These are phyloP conservation scores for Drosophila recens DNA, from an alignment of 2,888 invertebrate genomes.

Conservation along the genomic window DNA sequence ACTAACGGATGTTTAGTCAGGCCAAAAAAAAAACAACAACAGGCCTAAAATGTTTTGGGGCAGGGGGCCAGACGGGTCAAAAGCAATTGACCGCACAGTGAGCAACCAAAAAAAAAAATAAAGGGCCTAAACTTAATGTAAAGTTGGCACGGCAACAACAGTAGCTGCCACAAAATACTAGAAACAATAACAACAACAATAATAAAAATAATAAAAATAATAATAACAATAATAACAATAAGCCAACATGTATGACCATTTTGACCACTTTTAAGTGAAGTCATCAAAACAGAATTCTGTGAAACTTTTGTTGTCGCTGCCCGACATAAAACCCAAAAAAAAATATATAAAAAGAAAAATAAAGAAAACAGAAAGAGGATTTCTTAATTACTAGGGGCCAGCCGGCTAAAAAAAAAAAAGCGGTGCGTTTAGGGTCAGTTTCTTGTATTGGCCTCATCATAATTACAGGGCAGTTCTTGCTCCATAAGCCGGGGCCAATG, in stretches of 20 bases:
- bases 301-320: conserved; percentile 68
- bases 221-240: conserved; percentile 52
- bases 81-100: conserved; percentile 77
- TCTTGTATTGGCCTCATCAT: conserved; percentile 78
- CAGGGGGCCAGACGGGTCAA: conserved; percentile 57
- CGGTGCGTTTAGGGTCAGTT: conserved; percentile 69
- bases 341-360: conserved; percentile 37
- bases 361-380: conserved; percentile 68
- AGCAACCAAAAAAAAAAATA: conserved; percentile 22
- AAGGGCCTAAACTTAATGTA: conserved; percentile 65
- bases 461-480: conserved; percentile 73
- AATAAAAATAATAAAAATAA: conserved; percentile 44
- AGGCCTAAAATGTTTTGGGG: conserved; percentile 29
- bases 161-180: conserved; percentile 25
- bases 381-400: conserved; percentile 75
- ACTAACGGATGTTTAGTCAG: conserved; percentile 63
- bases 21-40: conserved; percentile 22
- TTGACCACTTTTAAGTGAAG: conserved; percentile 80
- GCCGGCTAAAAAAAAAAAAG: conserved; percentile 32
- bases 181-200: conserved; percentile 60
- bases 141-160: conserved; percentile 56
- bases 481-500: conserved; percentile 67
- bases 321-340: conserved; percentile 57
- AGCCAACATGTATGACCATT: conserved; percentile 68
- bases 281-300: conserved; percentile 80